Base-by-base conservation (phyloP, 2,113 vertebrate species). In the Arvicanthis niloticus region DNA sequence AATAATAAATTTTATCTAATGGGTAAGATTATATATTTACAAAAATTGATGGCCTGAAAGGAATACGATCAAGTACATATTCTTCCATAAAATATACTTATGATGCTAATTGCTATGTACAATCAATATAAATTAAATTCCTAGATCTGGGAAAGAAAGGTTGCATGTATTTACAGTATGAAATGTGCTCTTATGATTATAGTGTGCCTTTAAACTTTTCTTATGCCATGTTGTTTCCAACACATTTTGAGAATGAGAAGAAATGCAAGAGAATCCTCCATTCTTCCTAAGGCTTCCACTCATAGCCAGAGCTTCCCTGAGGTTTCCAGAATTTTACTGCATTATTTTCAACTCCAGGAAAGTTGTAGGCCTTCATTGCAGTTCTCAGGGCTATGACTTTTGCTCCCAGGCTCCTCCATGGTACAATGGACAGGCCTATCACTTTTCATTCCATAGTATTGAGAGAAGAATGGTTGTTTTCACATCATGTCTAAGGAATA, bases 371-470 rank as follows among this genome's bases (percentile, higher is more conserved):
- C 7, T 31, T 91, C 58, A 42, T 5, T 26, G 16, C 21, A 31
- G 34, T 22, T 81, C 16, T 56, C 19, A 51, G 22, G 19, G 7
- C 48, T 37, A 21, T 62, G 45, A 37, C 13, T 58, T 88, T 89
- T 72, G 31, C 0, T 31, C 7, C 0, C 6, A 60, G 19, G 4
- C 24, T 11, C 29, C 19, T 31, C 62, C 81, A 8, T 9, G 7
- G 17, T 51, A 22, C 16, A 7, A 51, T 4, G 2, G 2, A 1
- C 4, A 48, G 86, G 45, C 58, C 16, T 5, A 26, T 80, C 1
- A 1, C 10, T 60, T 68, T 45, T 42, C 40, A 1, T 24, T 48
- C n/a, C 24, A 7, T 7, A 81, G 0, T 1, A 56, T 10, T 1
- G 16, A 73, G 75, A 16, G 60, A 48, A 75, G 29, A 51, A 67